phyloP scores from a whole-genome alignment of 2,888 invertebrate genomes.

The Diarsia dahlii region DNA sequence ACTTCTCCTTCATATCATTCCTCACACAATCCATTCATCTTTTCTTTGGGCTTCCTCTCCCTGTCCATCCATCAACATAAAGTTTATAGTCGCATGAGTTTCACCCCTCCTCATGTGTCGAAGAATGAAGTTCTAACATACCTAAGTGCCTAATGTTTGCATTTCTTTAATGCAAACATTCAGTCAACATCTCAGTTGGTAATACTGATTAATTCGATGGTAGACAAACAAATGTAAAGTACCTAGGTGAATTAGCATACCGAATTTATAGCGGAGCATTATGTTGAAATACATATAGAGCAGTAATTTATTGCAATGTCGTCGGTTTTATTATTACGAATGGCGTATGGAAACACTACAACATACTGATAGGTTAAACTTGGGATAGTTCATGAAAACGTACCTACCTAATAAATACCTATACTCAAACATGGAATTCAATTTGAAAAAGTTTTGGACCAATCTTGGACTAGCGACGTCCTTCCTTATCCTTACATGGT shows the following conservation, averaged over 20 bases:
- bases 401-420: background rate
- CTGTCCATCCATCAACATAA: too few species aligned
- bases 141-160: slow-evolving; percentile 3
- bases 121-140: too few species aligned
- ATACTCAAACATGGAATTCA: background rate
- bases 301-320: background rate
- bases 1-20: too few species aligned
- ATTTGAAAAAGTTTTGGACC: background rate
- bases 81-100: too few species aligned
- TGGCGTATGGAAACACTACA: background rate
- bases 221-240: slow-evolving; percentile 17
- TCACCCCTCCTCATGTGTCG: background rate
- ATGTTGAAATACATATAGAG: background rate
- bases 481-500: too few species aligned
- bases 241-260: slow-evolving; percentile 27
- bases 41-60: too few species aligned
- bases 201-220: background rate
- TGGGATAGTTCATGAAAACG: background rate
- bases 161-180: too few species aligned
- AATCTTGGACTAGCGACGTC: background rate
- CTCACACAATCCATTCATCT: too few species aligned
- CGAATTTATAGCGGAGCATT: slow-evolving; percentile 21
- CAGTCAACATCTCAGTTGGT: slow-evolving; percentile 6
- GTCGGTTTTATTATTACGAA: background rate
- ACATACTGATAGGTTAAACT: background rate